Base-by-base conservation (phyloP, 2,888 invertebrate species). In the Habrosyne pyritoides region DNA sequence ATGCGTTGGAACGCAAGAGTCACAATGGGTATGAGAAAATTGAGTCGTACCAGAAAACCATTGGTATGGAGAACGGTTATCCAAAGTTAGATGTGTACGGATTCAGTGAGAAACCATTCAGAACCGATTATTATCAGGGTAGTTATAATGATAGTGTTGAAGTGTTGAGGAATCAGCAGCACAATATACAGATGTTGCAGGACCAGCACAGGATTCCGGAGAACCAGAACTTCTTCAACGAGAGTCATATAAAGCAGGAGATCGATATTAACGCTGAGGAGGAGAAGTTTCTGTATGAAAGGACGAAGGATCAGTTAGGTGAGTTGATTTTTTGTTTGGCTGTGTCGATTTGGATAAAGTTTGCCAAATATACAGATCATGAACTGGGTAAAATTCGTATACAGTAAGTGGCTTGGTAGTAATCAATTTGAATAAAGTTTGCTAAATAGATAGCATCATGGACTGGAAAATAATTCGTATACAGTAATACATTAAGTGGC, bases 241-340 rank as follows among this genome's bases (percentile, higher is more conserved):
- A 90, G 33, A 86, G 75, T 21, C 86, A 86, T 54, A 91, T 92
- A 72, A 92, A 92, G 42, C 89, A 87, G 21, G 91, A 91, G 42
- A 79, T 87, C 1, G 89, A 91, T 51, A 76, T 87, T 0, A 80
- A 71, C 0, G 73, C 66, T 0, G 91, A 91, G 0, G 91, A 91
- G 1, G 90, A 89, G 0, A 89, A 88, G 50, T 88, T 81, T 54
- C 10, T 80, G 42, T 91, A 87, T 53, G 89, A 90, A 4, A 54
- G 84, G 54, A 78, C 67, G 42, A 91, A 89, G 71, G 88, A 89
- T 1, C 82, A 79, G 7, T 57, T 81, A 24, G 86, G 85, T 86
- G 59, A 76, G 78, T 48, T 53, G 1, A 51, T 49, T 30, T 42
- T 54, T 14, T n/a, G n/a, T n/a, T n/a, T n/a, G n/a, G n/a, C n/a